A percentile compares a stretch with the other conserved stretches of the same genome.
Conservation (phyloP, 2,797 vertebrate genomes). For the Orestias chungarensis region DNA sequence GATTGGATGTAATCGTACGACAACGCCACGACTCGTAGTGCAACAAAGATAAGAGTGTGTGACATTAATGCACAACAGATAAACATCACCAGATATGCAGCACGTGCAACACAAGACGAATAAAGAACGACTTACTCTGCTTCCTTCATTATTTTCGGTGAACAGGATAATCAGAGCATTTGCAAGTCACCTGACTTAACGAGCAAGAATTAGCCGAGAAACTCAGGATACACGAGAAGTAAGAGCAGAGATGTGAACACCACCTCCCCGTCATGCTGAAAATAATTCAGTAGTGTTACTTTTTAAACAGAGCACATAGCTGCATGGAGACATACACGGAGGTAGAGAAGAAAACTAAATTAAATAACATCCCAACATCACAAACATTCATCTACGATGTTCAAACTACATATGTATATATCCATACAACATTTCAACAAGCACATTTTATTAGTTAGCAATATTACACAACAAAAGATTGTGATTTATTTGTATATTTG, state of each 20-base stretch:
- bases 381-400: slow-evolving; percentile 31
- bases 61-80: slow-evolving; percentile 15
- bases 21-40: not conserved
- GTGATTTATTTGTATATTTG: no score
- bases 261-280: slow-evolving; percentile 64
- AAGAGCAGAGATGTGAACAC: slow-evolving; percentile 65
- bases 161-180: slow-evolving; percentile 72
- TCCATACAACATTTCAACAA: no score
- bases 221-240: slow-evolving; percentile 67
- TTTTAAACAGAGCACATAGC: slow-evolving; percentile 51
- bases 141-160: slow-evolving; percentile 4
- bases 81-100: slow-evolving; percentile 3
- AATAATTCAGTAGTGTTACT: slow-evolving; percentile 63
- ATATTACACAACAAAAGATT: no score
- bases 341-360: slow-evolving; percentile 28
- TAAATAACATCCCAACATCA: slow-evolving; percentile 43
- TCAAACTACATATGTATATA: not conserved
- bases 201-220: slow-evolving; percentile 72
- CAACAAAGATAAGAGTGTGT: slow-evolving; percentile 1
- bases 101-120: not conserved
- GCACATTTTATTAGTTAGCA: no score
- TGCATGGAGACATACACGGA: slow-evolving; percentile 21
- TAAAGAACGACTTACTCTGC: slow-evolving; percentile 8
- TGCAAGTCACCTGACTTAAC: slow-evolving; percentile 74
- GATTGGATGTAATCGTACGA: slow-evolving; percentile 9